phyloP scores from a whole-genome alignment of 2,797 vertebrate species.

The Mus spretus region DNA sequence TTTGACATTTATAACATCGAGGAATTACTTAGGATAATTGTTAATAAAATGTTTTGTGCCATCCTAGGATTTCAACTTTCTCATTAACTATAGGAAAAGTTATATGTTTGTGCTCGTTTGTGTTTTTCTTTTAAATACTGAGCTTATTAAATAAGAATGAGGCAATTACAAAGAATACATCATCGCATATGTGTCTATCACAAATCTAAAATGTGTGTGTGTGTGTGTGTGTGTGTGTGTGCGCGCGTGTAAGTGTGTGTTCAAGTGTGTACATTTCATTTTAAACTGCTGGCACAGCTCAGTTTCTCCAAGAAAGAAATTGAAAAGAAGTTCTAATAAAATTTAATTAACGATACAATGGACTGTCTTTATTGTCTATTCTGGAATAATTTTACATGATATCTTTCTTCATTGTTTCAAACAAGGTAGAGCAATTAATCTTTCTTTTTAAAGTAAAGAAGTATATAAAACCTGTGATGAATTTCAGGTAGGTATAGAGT shows the following conservation, averaged over 20 bases:
- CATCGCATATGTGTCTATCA: neutral
- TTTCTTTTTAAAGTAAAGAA: conserved; percentile 25
- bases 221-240: neutral
- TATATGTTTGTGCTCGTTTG: neutral
- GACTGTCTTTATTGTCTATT: conserved; percentile 50
- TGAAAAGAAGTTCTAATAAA: conserved; percentile 71
- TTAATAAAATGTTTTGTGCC: conserved; percentile 63
- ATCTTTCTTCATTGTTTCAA: conserved; percentile 63
- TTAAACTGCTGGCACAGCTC: conserved; percentile 40
- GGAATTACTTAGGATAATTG: conserved; percentile 63
- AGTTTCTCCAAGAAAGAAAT: conserved; percentile 44
- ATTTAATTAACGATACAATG: conserved; percentile 71
- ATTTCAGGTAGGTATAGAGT: fast-evolving
- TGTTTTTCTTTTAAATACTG: neutral
- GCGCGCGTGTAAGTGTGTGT: neutral
- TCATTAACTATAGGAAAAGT: neutral
- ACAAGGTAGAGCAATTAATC: conserved; percentile 61
- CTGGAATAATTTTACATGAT: neutral
- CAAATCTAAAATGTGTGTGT: neutral
- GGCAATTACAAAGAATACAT: neutral
- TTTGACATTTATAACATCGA: conserved; percentile 80
- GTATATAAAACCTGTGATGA: conserved; percentile 39
- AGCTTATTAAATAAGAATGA: neutral
- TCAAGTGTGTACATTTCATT: neutral
- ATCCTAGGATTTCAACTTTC: neutral